Evolutionary conservation across 2,888 invertebrate genomes (phyloP).

Genomic region (Tenodera sinensis): DNA sequence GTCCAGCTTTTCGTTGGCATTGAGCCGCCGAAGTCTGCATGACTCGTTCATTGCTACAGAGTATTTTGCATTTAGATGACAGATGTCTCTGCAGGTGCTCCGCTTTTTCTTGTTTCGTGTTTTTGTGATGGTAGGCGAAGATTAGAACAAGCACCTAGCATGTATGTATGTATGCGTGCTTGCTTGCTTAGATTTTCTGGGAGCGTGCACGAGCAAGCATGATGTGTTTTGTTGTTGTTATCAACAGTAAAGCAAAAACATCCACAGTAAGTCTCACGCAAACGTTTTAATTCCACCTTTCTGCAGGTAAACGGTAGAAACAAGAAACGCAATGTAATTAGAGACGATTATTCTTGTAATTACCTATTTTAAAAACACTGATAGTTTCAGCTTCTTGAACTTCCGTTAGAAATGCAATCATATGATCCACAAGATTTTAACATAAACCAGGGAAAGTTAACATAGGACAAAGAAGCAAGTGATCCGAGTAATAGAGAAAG

Average conservation of each 20-base stretch:
- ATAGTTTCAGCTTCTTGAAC: no score
- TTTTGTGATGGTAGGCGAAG: not conserved
- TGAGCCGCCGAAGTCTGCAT: not conserved
- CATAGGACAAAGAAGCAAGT: no score
- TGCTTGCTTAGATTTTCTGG: not conserved
- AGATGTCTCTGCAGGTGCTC: not conserved
- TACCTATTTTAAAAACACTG: not conserved
- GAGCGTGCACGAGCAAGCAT: not conserved
- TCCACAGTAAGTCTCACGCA: not conserved
- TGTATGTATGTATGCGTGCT: no score
- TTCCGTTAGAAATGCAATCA: no score
- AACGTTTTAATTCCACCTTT: not conserved
- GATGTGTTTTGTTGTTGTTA: not conserved
- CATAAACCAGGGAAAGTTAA: no score
- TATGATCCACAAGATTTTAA: no score
- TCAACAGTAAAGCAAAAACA: not conserved
- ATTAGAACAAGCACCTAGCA: not conserved
- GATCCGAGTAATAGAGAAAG: no score
- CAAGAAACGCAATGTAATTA: not conserved
- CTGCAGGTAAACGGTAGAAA: not conserved
- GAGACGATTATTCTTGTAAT: not conserved
- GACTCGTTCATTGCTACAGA: not conserved
- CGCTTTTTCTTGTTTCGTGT: not conserved
- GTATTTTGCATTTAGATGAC: not conserved
- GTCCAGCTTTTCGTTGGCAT: not conserved